phyloP scores from a whole-genome alignment of 2,797 vertebrate species.

The Gastrophryne carolinensis region DNA sequence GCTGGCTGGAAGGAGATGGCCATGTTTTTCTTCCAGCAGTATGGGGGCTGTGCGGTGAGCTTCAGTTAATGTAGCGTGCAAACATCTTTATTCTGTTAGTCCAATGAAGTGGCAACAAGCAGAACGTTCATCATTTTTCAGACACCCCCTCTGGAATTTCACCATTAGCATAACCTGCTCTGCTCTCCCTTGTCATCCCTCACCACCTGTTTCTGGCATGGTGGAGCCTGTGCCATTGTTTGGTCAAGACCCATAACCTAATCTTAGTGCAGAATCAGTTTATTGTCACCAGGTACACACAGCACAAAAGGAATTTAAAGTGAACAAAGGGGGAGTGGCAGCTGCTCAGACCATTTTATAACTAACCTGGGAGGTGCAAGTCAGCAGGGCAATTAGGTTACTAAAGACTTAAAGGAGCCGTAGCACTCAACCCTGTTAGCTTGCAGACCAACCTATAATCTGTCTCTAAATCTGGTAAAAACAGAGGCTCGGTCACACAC shows the following conservation, averaged over 20 bases:
- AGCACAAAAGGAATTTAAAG: too few relatives aligned
- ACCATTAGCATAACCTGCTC: neutral
- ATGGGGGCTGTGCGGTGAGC: constrained; percentile 31
- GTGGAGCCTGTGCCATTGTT: neutral
- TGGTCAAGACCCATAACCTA: neutral
- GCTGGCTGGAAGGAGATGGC: constrained; percentile 18
- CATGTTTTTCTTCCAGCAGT: neutral
- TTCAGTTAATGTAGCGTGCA: constrained; percentile 41
- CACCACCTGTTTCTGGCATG: neutral
- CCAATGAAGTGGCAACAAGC: constrained; percentile 19
- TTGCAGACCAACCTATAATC: too few relatives aligned
- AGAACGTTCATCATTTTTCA: neutral
- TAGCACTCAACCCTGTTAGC: too few relatives aligned
- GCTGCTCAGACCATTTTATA: too few relatives aligned
- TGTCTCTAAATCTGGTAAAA: too few relatives aligned
- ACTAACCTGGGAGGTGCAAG: too few relatives aligned
- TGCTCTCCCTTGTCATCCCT: neutral
- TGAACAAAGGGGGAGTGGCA: too few relatives aligned
- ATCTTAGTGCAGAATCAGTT: too few relatives aligned
- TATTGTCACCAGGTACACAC: neutral
- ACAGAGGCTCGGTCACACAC: too few relatives aligned
- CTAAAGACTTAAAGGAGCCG: too few relatives aligned
- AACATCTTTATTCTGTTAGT: constrained; percentile 16
- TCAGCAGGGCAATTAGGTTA: too few relatives aligned
- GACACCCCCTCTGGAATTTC: neutral